Conservation (phyloP, 2,113 vertebrate genomes). For the Lethenteron camtschaticum region DNA sequence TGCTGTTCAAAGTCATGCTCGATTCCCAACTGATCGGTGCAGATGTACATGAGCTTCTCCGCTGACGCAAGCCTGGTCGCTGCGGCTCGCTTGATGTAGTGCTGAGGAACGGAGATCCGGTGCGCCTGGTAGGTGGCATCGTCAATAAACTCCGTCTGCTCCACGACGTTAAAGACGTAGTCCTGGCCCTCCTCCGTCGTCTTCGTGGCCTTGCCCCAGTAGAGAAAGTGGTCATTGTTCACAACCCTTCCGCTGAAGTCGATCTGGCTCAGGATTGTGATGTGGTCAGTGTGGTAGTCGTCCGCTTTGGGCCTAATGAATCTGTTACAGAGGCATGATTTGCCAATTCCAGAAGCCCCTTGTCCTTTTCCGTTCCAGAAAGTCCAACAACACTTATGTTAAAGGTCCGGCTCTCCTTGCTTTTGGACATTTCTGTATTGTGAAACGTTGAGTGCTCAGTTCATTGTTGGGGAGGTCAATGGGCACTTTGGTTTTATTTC, state of each 20-base stretch:
- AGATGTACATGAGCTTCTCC: slow-evolving; percentile 99
- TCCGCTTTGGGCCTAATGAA: slow-evolving; percentile 78
- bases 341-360: slow-evolving; percentile 92
- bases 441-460: too few relatives aligned
- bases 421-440: slow-evolving; percentile 56
- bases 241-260: slow-evolving; percentile 97
- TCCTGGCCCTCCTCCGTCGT: slow-evolving; percentile 73
- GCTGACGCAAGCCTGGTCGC: slow-evolving; percentile 82
- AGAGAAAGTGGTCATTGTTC: slow-evolving; percentile 98
- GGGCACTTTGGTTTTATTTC: too few relatives aligned
- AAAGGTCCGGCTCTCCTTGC: slow-evolving; percentile 87
- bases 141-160: slow-evolving; percentile 97
- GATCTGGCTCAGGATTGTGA: slow-evolving; percentile 97
- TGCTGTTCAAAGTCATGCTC: slow-evolving; percentile 99
- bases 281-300: slow-evolving; percentile 86
- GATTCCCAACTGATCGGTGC: slow-evolving; percentile 93
- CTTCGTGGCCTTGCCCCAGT: slow-evolving; percentile 79
- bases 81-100: slow-evolving; percentile 80
- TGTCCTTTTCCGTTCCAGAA: slow-evolving; percentile 95
- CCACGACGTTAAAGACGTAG: slow-evolving; percentile 78
- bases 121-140: slow-evolving; percentile 96
- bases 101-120: slow-evolving; percentile 90
- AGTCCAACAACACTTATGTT: slow-evolving; percentile 91
- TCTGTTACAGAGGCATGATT: slow-evolving; percentile 95
- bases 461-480: too few relatives aligned